These are phyloP conservation scores for Alloscopus bannaensis DNA, from an alignment of 2,888 invertebrate genomes.

Conservation along the genomic window DNA sequence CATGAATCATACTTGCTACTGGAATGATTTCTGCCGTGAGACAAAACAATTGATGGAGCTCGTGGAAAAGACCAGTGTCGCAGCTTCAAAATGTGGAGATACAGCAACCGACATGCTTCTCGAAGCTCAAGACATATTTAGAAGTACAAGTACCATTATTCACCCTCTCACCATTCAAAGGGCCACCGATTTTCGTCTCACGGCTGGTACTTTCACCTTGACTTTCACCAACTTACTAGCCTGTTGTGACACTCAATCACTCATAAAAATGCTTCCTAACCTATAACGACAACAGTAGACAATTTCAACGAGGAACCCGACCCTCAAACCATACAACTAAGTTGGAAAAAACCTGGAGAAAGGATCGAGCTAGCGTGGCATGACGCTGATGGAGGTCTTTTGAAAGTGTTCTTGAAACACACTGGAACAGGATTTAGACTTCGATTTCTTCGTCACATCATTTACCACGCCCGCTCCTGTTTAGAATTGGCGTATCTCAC, in stretches of 20 bases:
- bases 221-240: too few relatives aligned
- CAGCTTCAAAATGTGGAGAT: constrained; percentile 43
- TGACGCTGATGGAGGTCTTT: constrained; percentile 43
- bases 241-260: too few relatives aligned
- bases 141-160: not conserved
- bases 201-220: too few relatives aligned
- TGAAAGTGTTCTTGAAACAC: constrained; percentile 32
- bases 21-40: constrained; percentile 63
- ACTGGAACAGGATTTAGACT: constrained; percentile 52
- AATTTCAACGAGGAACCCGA: constrained; percentile 15
- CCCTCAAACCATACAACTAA: constrained; percentile 38
- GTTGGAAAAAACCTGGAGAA: constrained; percentile 39
- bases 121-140: constrained; percentile 38
- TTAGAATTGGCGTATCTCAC: constrained; percentile 19
- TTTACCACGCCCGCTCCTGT: constrained; percentile 39
- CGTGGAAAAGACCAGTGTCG: constrained; percentile 34
- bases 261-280: too few relatives aligned
- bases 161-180: not conserved
- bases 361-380: constrained; percentile 45
- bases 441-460: constrained; percentile 53
- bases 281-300: constrained; percentile 33
- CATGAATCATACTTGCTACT: constrained; percentile 57
- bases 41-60: constrained; percentile 37
- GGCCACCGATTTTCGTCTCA: constrained; percentile 1
- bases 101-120: constrained; percentile 25